Percentiles rank a stretch among this genome's conserved stretches.
Evolutionary conservation across 2,888 invertebrate genomes (phyloP).

Genomic region (Drosophila antonietae): DNA sequence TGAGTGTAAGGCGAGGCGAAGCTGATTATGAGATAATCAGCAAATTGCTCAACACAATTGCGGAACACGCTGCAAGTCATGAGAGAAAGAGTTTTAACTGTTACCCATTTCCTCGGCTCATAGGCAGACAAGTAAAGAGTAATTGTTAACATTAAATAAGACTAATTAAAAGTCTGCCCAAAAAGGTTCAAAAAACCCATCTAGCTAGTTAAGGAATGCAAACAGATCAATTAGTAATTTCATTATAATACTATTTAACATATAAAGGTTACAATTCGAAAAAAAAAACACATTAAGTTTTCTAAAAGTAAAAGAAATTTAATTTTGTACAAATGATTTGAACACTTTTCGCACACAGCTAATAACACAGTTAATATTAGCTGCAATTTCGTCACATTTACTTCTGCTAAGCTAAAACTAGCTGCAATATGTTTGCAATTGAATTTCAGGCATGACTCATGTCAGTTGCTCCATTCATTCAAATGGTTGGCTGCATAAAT

Average conservation of each 20-base stretch:
- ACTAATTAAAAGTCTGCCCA: not conserved
- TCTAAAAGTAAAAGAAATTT: too few relatives aligned
- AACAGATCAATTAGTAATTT: not conserved
- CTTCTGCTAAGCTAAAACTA: not conserved
- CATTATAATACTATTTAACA: not conserved
- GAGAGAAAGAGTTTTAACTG: constrained; percentile 14
- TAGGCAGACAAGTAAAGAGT: not conserved
- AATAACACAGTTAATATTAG: not conserved
- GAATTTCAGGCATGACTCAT: constrained; percentile 51
- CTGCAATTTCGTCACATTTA: not conserved
- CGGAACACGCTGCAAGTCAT: constrained; percentile 32
- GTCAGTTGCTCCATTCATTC: constrained; percentile 38
- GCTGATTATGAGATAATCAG: constrained; percentile 76
- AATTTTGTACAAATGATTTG: not conserved
- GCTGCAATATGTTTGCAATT: not conserved
- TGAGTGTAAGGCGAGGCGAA: constrained; percentile 57
- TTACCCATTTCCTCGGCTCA: constrained; percentile 7
- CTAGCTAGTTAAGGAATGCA: not conserved
- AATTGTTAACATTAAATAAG: not conserved
- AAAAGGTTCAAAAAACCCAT: not conserved
- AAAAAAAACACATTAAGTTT: too few relatives aligned
- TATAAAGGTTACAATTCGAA: not conserved
- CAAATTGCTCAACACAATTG: constrained; percentile 64
- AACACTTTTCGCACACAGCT: not conserved
- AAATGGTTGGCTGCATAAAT: constrained; percentile 35